Conservation (phyloP, 2,888 invertebrate species). For the Acronicta psi region DNA sequence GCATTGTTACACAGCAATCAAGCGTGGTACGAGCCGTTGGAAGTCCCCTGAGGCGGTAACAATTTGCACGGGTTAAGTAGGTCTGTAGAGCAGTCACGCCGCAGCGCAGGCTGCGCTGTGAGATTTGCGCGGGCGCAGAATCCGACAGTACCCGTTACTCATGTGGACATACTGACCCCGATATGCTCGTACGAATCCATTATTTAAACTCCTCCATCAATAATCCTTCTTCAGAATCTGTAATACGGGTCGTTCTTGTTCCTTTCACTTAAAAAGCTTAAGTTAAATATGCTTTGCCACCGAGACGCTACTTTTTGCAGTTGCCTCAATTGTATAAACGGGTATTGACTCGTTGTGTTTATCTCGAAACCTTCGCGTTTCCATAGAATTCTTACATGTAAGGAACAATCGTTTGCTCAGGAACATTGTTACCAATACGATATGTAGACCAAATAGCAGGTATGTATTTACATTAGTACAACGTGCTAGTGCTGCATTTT, state of each 20-base stretch:
- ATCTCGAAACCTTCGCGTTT: constrained; percentile 30
- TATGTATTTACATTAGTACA: constrained; percentile 40
- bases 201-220: constrained; percentile 62
- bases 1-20: constrained; percentile 63
- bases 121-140: constrained; percentile 64
- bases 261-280: constrained; percentile 43
- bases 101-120: constrained; percentile 49
- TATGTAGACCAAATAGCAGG: constrained; percentile 47
- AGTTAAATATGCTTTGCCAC: constrained; percentile 43
- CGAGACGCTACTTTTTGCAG: constrained; percentile 49
- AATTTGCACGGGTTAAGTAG: constrained; percentile 71
- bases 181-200: constrained; percentile 71
- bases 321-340: too few species aligned
- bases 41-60: constrained; percentile 61
- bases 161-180: constrained; percentile 81
- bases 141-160: constrained; percentile 80
- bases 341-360: constrained; percentile 27
- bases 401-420: constrained; percentile 46
- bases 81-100: constrained; percentile 67
- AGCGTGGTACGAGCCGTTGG: constrained; percentile 63
- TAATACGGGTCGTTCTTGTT: constrained; percentile 45
- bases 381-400: constrained; percentile 49
- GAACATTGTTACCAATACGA: constrained; percentile 48
- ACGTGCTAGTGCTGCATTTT: constrained; percentile 33
- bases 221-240: constrained; percentile 47